Evolutionary conservation across 2,113 vertebrate genomes (phyloP), one percentile per base, ranked within the genome.

Genomic region (Hyperoodon ampullatus): DNA sequence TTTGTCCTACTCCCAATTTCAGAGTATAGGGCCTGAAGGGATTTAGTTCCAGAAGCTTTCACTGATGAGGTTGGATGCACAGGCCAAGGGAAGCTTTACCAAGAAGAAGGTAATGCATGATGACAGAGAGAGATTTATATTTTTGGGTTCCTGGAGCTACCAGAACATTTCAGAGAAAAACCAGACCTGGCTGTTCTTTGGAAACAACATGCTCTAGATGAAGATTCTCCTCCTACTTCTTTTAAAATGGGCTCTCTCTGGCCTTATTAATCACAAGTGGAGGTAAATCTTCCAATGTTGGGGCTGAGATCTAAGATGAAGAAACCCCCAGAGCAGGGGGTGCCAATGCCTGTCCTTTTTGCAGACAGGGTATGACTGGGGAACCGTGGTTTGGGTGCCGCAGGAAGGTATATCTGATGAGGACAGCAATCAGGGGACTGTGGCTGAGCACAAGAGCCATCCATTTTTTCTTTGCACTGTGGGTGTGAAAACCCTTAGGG

Each of bases 101-200:
- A 78, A 90, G 39, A 50, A 83, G n/a, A 6, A 50, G 35, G 26
- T 47, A 58, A 81, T 30, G 21, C 23, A 65, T 18, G 60, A 53
- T 80, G 65, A 77, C 35, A 89, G 44, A 90, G 53, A 72, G 2
- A 70, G 66, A 63, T 58, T 80, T 68, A 24, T 10, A 44, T 11
- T 88, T 90, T 23, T 47, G 58, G 28, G 33, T 70, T 65, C 61
- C 78, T 78, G 63, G 61, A 83, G 70, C 81, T 84, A 47, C n/a
- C 53, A 28, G 78, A 66, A n/a, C 16, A 93, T 77, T 94, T 66
- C 44, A 72, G 44, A 91, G 39, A 80, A 77, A 88, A 88, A 84
- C 16, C 28, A 47, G 77, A 87, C 13, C 30, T 44, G 35, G 28
- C 66, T 61, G 2, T 8, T 78, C 60, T 53, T 65, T 50, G 60